phyloP scores from a whole-genome alignment of 2,797 vertebrate species.

The Jordanella pulchra region DNA sequence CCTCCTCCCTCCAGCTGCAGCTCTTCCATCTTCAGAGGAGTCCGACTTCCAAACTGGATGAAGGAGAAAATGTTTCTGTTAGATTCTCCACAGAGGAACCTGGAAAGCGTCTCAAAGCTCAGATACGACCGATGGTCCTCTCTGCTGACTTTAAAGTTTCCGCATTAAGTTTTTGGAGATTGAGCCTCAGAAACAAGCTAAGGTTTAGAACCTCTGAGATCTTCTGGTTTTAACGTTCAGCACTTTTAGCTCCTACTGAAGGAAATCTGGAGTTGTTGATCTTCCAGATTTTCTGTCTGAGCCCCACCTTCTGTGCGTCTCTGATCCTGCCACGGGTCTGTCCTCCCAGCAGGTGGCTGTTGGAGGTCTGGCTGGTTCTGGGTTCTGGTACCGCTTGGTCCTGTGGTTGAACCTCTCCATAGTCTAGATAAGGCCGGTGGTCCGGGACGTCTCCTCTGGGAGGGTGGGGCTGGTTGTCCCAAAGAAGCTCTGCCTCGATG shows the following conservation, averaged over 20 bases:
- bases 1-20: no score
- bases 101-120: neutral
- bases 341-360: conserved; percentile 13
- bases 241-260: neutral
- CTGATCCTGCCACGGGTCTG: conserved; percentile 14
- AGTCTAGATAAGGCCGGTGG: conserved; percentile 53
- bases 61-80: neutral
- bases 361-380: conserved; percentile 19
- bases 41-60: neutral
- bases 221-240: neutral
- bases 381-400: conserved; percentile 47
- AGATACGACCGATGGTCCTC: no score
- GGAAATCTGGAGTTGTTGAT: neutral
- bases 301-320: conserved; percentile 29
- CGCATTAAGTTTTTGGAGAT: no score
- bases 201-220: no score
- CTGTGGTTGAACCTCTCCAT: conserved; percentile 38
- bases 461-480: conserved; percentile 66
- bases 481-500: conserved; percentile 65
- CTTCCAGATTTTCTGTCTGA: no score
- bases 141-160: no score
- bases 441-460: conserved; percentile 73
- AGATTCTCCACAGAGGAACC: neutral
- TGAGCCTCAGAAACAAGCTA: no score
- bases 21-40: no score